Percentiles rank a stretch among this genome's conserved stretches.
Conservation (phyloP, 2,797 vertebrate species). For the Aphelocoma californica region DNA sequence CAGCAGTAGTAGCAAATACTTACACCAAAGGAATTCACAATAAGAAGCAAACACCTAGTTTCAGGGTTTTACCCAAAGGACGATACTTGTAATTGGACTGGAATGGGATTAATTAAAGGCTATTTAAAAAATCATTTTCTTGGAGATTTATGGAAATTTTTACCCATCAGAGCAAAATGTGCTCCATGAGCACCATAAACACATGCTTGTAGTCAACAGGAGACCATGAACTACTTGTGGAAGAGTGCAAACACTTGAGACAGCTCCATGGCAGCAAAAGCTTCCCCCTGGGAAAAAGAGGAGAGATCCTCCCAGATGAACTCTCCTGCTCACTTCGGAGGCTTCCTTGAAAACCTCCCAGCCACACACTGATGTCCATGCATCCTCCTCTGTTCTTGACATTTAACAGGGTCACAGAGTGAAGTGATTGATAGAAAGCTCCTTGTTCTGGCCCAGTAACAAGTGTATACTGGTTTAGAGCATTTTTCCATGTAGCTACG, state of each 20-base stretch:
- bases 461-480: not conserved
- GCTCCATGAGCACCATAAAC: not conserved
- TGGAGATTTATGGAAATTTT: not conserved
- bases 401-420: not conserved
- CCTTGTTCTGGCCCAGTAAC: not conserved
- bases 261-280: not conserved
- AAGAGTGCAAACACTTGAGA: not conserved
- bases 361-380: not conserved
- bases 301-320: not conserved
- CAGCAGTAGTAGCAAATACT: not conserved
- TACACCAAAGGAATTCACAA: not conserved
- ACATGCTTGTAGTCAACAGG: not conserved
- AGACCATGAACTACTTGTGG: not conserved
- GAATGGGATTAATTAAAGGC: not conserved
- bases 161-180: not conserved
- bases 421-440: not conserved
- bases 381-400: not conserved
- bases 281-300: not conserved
- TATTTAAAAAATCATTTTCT: not conserved
- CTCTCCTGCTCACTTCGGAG: accelerated
- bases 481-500: accelerated
- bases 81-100: not conserved
- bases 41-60: not conserved
- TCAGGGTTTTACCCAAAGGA: not conserved
- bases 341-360: not conserved